phyloP scores from a whole-genome alignment of 2,888 invertebrate species.

The Steromphala cineraria region DNA sequence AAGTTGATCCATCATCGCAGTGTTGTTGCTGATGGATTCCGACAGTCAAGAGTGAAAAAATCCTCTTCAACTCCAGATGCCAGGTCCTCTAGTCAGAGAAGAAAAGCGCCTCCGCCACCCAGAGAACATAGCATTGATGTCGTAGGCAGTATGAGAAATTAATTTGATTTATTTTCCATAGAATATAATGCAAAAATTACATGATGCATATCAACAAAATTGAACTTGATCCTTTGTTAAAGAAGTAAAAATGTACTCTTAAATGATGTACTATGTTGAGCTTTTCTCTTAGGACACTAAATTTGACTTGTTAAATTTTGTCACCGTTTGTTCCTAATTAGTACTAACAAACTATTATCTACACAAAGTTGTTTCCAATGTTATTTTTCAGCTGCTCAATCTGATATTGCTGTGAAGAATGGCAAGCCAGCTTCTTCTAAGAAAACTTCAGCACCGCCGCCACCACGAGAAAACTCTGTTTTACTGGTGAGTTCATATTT shows the following conservation, averaged over 20 bases:
- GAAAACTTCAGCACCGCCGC: neutral
- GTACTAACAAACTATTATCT: too few relatives aligned
- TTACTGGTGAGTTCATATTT: neutral
- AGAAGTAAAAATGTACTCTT: too few relatives aligned
- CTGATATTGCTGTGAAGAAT: neutral
- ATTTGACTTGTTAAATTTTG: too few relatives aligned
- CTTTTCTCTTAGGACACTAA: too few relatives aligned
- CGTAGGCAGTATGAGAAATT: neutral
- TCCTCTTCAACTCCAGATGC: neutral
- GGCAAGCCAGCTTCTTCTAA: neutral
- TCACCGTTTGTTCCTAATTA: too few relatives aligned
- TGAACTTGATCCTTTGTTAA: too few relatives aligned
- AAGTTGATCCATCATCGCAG: conserved; percentile 14
- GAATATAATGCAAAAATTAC: too few relatives aligned
- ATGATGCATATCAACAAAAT: too few relatives aligned
- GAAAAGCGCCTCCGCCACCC: neutral
- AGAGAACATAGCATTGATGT: neutral
- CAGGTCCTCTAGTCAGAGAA: neutral
- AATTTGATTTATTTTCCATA: too few relatives aligned
- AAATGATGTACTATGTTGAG: too few relatives aligned
- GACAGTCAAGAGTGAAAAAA: neutral
- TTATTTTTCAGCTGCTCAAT: too few relatives aligned
- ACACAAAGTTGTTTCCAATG: too few relatives aligned
- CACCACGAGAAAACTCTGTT: conserved; percentile 8
- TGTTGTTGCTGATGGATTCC: neutral